Evolutionary conservation across 2,888 invertebrate genomes (phyloP), one percentile per base, ranked within the genome.

Genomic region (Dorcus hopei): DNA sequence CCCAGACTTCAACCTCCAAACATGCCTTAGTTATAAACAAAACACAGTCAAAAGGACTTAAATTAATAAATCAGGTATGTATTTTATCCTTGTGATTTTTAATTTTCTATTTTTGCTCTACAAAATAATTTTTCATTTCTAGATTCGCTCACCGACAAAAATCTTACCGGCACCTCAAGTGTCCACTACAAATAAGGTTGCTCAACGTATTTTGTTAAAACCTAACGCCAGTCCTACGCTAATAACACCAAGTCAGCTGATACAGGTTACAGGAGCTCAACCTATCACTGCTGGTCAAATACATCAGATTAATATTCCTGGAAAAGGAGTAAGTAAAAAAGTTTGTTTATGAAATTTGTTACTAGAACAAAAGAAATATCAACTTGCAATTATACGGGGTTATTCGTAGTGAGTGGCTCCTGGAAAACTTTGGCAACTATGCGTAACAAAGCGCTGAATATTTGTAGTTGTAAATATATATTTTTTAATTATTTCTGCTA

Each of bases 281-380:
- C 74, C 72, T 74, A 66, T 79, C 81, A 67, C 84, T 42, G 62
- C 71, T 7, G 77, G 77, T 38, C 79, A 87, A 72, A 77, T 88
- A n/a, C 88, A 89, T 76, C 88, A 87, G 71, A 86, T 89, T 61
- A 87, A 87, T 75, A 85, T 88, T 60, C 87, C 88, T 2, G 87
- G 88, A 9, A 86, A 87, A 79, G 88, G 87, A 65, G 87, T 87
- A 78, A 80, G 79, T 74, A 33, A 33, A 19, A 14, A 19, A 33
- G 26, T 33, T 33, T 5, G 49, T 54, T 43, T 49, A 14, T 11
- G n/a, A 19, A 19, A 19, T 11, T 38, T 38, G 38, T 16, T 9
- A 59, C 51, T n/a, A 33, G 7, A 33, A 33, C 26, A 33, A 33
- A 33, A 33, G 4, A 26, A 26, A 5, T 26, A 26, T 26, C 26